Conservation (phyloP, 2,113 vertebrate genomes). For the Geococcyx californianus region DNA sequence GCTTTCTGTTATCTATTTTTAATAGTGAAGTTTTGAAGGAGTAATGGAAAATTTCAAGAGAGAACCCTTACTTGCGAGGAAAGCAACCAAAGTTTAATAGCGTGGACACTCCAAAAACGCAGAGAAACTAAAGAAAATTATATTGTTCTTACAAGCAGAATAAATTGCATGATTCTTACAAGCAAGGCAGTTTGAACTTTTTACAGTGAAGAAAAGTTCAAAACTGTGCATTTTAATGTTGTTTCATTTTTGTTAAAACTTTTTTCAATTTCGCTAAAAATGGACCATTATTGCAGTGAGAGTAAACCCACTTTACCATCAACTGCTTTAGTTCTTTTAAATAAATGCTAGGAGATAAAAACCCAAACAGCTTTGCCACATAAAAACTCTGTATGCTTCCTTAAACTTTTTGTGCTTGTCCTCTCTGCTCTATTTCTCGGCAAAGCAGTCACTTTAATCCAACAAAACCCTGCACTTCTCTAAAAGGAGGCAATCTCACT, state of each 20-base stretch:
- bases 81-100: neutral
- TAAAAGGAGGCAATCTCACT: neutral
- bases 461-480: neutral
- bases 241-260: neutral
- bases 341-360: neutral
- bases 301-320: neutral
- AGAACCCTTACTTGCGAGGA: neutral
- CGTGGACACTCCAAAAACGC: neutral
- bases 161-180: neutral
- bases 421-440: neutral
- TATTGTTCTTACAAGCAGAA: neutral
- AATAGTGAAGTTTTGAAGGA: neutral
- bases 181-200: neutral
- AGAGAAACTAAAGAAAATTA: neutral
- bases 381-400: neutral
- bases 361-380: neutral
- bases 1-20: neutral
- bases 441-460: neutral
- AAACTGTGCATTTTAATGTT: neutral
- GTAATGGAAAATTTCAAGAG: neutral
- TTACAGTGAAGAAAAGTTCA: neutral
- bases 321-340: neutral
- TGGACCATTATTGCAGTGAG: neutral
- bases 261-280: neutral
- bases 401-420: neutral